Percentiles rank a stretch among this genome's conserved stretches.
Evolutionary conservation across 2,888 invertebrate genomes (phyloP).

Genomic region (Ditylenchus weischeri): DNA sequence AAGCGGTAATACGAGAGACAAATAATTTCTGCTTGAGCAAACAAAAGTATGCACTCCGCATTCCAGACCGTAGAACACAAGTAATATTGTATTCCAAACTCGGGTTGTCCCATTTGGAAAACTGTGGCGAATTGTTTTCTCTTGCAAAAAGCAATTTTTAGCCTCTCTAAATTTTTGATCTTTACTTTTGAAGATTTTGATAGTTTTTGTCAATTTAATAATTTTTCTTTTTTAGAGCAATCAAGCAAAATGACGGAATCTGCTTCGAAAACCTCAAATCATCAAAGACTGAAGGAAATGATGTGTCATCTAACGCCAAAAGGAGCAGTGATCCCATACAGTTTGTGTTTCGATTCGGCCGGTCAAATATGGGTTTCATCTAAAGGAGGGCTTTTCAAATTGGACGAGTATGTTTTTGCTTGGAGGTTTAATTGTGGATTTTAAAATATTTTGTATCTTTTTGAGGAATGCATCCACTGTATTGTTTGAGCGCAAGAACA

Average conservation of each 20-base stretch:
- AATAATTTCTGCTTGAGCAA: too few relatives aligned
- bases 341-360: slow-evolving; percentile 42
- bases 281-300: slow-evolving; percentile 57
- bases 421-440: slow-evolving; percentile 36
- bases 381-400: slow-evolving; percentile 56
- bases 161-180: not conserved
- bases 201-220: not conserved
- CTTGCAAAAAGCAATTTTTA: slow-evolving; percentile 4
- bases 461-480: slow-evolving; percentile 42
- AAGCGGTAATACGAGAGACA: too few relatives aligned
- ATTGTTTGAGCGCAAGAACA: slow-evolving; percentile 45
- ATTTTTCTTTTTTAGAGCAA: not conserved
- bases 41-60: too few relatives aligned
- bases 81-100: too few relatives aligned
- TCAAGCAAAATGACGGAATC: slow-evolving; percentile 45
- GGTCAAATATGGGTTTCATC: slow-evolving; percentile 46
- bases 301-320: slow-evolving; percentile 48
- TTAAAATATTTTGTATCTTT: slow-evolving; percentile 49
- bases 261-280: slow-evolving; percentile 53
- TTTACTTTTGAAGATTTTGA: slow-evolving; percentile 4
- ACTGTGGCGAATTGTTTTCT: not conserved
- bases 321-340: slow-evolving; percentile 51
- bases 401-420: slow-evolving; percentile 34
- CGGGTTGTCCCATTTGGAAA: too few relatives aligned
- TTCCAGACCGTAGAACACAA: too few relatives aligned